A percentile compares a stretch with the other conserved stretches of the same genome.
Evolutionary conservation across 1,140 invertebrate species (phyloP).

Genomic region (Drosophila ambigua): DNA sequence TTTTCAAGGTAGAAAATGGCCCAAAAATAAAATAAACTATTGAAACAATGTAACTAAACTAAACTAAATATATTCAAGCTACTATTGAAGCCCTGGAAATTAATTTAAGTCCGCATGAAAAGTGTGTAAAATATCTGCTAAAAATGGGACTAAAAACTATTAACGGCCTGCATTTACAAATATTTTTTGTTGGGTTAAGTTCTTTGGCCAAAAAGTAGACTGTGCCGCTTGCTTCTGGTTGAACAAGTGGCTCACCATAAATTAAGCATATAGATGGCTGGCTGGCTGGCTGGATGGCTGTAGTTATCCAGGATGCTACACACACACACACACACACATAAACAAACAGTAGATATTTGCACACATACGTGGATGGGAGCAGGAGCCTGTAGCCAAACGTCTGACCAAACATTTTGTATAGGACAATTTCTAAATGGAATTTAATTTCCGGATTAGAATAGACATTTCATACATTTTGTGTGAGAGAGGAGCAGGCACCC

Average conservation of each 20-base stretch:
- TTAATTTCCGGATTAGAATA: constrained; percentile 82
- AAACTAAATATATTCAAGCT: not conserved
- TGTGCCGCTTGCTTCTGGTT: constrained; percentile 6
- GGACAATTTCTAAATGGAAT: constrained; percentile 79
- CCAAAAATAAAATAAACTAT: no score
- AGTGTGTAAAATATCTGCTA: no score
- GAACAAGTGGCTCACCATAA: constrained; percentile 46
- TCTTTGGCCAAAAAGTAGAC: constrained; percentile 28
- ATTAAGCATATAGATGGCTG: constrained; percentile 48
- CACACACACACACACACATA: constrained; percentile 10
- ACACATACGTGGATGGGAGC: not conserved
- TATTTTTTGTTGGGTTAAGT: constrained; percentile 51
- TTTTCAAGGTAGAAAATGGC: no score
- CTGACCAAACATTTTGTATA: constrained; percentile 66
- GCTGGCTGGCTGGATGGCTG: not conserved
- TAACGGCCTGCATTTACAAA: constrained; percentile 7
- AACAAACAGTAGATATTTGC: constrained; percentile 7
- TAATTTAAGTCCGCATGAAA: no score
- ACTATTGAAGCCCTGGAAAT: no score
- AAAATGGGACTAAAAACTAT: no score
- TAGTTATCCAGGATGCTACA: constrained; percentile 18
- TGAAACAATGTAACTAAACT: not conserved
- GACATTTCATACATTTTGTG: constrained; percentile 73
- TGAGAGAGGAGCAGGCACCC: constrained; percentile 25
- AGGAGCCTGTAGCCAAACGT: constrained; percentile 1